phyloP scores from a whole-genome alignment of 1,140 invertebrate genomes.

The Diorhabda carinulata region DNA sequence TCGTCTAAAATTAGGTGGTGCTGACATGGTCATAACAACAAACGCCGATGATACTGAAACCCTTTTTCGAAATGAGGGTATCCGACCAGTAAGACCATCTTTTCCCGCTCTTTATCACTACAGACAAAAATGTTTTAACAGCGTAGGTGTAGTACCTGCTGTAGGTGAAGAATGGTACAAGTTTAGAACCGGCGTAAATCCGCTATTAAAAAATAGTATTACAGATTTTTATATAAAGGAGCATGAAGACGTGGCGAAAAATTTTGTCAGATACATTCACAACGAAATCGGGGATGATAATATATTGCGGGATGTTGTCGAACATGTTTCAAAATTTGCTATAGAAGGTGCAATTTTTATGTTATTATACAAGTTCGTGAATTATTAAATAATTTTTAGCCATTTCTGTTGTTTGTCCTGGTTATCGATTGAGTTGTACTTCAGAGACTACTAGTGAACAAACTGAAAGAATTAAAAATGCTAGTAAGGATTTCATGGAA shows the following conservation, averaged over 20 bases:
- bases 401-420: conserved; percentile 46
- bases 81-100: conserved; percentile 38
- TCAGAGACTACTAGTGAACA: conserved; percentile 22
- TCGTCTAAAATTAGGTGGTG: conserved; percentile 41
- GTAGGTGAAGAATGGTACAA: conserved; percentile 48
- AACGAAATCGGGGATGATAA: conserved; percentile 28
- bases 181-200: conserved; percentile 38
- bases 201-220: conserved; percentile 38
- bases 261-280: conserved; percentile 42
- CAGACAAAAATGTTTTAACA: conserved; percentile 39
- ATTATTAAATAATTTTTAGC: conserved; percentile 33
- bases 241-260: conserved; percentile 38
- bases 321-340: conserved; percentile 42
- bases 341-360: conserved; percentile 41
- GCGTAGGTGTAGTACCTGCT: conserved; percentile 45
- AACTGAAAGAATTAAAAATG: conserved; percentile 35
- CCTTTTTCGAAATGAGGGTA: conserved; percentile 45
- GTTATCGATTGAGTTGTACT: conserved; percentile 38
- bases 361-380: neutral
- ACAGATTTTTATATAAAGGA: conserved; percentile 33
- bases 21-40: conserved; percentile 41
- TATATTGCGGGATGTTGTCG: conserved; percentile 37
- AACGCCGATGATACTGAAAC: conserved; percentile 41
- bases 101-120: conserved; percentile 45
- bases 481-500: conserved; percentile 47